Conservation (phyloP, 2,888 invertebrate genomes). For the Orgyia antiqua region DNA sequence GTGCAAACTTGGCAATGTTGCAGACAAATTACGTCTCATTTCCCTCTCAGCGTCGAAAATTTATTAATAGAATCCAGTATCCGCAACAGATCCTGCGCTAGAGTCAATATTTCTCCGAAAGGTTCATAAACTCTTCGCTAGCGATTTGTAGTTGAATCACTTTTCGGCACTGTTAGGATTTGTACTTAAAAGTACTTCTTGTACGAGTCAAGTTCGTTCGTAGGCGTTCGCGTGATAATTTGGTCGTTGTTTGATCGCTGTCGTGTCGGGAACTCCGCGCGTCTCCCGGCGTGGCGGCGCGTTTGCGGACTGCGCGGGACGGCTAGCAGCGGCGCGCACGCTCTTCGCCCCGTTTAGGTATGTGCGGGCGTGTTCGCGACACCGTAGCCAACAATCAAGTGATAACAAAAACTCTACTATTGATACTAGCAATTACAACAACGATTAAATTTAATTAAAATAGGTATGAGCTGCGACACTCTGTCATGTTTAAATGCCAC, state of each 20-base stretch:
- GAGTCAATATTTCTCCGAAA: conserved; percentile 28
- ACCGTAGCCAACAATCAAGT: conserved; percentile 58
- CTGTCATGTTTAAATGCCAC: too few relatives aligned
- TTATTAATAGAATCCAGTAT: conserved; percentile 60
- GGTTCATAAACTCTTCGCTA: conserved; percentile 22
- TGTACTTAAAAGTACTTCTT: conserved; percentile 34
- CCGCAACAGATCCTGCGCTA: conserved; percentile 32
- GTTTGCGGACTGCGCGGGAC: conserved; percentile 47
- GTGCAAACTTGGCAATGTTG: conserved; percentile 65
- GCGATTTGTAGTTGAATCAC: conserved; percentile 25
- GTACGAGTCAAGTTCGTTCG: conserved; percentile 61
- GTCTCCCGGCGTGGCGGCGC: conserved; percentile 55
- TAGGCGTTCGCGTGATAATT: conserved; percentile 47
- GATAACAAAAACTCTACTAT: conserved; percentile 63
- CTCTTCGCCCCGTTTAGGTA: conserved; percentile 44
- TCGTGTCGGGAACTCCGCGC: conserved; percentile 50
- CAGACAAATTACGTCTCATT: conserved; percentile 56
- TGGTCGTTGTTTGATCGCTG: conserved; percentile 47
- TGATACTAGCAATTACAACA: conserved; percentile 42
- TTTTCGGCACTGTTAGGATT: conserved; percentile 31
- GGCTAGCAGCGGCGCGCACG: conserved; percentile 16
- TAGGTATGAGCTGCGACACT: too few relatives aligned
- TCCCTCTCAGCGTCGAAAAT: conserved; percentile 46
- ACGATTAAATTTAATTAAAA: too few relatives aligned
- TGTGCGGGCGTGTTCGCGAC: conserved; percentile 56